Conservation (phyloP, 1,140 invertebrate genomes). For the Diachasma alloeum region DNA sequence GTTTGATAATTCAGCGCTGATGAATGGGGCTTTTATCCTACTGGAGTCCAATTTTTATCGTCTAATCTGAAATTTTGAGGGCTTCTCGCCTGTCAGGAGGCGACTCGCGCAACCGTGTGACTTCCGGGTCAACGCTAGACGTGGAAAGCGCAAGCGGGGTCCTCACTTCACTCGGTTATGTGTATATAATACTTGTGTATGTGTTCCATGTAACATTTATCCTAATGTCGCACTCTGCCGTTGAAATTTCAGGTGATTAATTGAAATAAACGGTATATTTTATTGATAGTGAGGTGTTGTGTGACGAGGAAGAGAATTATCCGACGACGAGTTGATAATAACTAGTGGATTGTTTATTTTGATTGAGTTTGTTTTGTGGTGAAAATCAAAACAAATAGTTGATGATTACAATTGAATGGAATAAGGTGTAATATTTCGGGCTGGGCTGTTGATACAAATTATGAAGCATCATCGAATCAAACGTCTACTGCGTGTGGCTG, state of each 20-base stretch:
- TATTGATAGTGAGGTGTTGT: no score
- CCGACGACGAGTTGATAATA: no score
- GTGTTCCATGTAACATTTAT: not conserved
- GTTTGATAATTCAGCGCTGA: not conserved
- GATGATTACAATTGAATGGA: not conserved
- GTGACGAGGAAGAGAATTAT: no score
- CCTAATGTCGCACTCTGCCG: not conserved
- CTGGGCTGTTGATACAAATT: slow-evolving; percentile 38
- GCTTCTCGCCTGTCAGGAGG: not conserved
- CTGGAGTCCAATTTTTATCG: no score
- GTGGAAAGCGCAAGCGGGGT: slow-evolving; percentile 13
- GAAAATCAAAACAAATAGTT: not conserved
- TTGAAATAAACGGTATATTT: not conserved
- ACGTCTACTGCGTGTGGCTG: slow-evolving; percentile 40
- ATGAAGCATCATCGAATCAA: slow-evolving; percentile 59
- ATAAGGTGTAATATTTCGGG: not conserved
- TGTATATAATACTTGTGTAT: not conserved
- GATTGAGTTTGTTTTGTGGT: no score
- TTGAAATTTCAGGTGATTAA: not conserved
- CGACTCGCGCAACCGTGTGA: slow-evolving; percentile 4
- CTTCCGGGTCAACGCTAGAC: slow-evolving; percentile 16
- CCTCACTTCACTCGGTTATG: not conserved
- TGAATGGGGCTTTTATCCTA: no score
- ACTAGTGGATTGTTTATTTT: no score
- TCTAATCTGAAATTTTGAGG: not conserved